Evolutionary conservation across 2,888 invertebrate species (phyloP).

Genomic region (Cylloceria caligata): DNA sequence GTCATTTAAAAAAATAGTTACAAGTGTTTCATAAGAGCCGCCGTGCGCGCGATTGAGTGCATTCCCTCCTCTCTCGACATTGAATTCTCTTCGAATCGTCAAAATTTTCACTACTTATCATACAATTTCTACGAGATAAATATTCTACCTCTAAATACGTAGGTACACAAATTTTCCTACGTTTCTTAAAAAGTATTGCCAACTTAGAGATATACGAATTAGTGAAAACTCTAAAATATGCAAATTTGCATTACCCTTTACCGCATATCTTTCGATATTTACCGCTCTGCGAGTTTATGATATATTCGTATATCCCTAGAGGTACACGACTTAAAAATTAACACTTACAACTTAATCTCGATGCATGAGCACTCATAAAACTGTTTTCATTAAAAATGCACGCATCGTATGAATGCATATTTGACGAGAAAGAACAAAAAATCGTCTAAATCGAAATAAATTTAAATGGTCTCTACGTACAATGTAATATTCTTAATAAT

Average conservation of each 20-base stretch:
- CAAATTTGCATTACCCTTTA: slow-evolving; percentile 54
- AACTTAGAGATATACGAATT: slow-evolving; percentile 64
- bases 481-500: slow-evolving; percentile 46
- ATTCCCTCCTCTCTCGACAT: slow-evolving; percentile 27
- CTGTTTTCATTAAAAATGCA: slow-evolving; percentile 40
- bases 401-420: slow-evolving; percentile 61
- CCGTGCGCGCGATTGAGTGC: slow-evolving; percentile 48
- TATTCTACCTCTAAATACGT: slow-evolving; percentile 47
- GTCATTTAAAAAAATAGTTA: slow-evolving; percentile 41
- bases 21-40: slow-evolving; percentile 30
- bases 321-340: slow-evolving; percentile 53
- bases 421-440: slow-evolving; percentile 35
- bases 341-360: slow-evolving; percentile 50
- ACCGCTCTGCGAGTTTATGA: slow-evolving; percentile 43
- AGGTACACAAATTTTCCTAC: slow-evolving; percentile 34
- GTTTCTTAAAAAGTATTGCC: slow-evolving; percentile 61
- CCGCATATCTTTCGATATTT: slow-evolving; percentile 17
- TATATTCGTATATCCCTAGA: slow-evolving; percentile 58
- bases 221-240: slow-evolving; percentile 49
- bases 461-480: slow-evolving; percentile 56
- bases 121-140: slow-evolving; percentile 58
- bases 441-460: slow-evolving; percentile 41
- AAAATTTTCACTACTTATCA: slow-evolving; percentile 49
- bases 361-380: slow-evolving; percentile 52
- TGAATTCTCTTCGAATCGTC: slow-evolving; percentile 31